Conservation (phyloP, 2,888 invertebrate genomes). For the Ferdinandea cuprea region DNA sequence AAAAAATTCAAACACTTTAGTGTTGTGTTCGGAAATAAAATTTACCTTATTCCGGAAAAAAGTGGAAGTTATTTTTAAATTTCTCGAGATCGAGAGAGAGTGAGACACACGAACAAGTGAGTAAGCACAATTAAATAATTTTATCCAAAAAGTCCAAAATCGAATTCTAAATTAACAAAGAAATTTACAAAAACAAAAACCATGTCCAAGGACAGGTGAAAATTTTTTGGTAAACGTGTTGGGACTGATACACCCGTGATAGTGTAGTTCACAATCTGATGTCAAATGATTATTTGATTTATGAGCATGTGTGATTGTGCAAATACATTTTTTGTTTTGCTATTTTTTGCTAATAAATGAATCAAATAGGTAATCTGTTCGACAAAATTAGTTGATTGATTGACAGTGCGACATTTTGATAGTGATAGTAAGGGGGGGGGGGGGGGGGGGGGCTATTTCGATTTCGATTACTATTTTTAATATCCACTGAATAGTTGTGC, state of each 20-base stretch:
- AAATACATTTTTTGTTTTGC: neutral
- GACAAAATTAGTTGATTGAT: conserved; percentile 10
- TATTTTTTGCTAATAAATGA: conserved; percentile 7
- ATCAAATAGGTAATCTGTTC: neutral
- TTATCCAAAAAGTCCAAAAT: neutral
- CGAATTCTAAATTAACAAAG: neutral
- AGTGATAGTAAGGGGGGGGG: neutral
- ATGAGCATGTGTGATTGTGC: conserved; percentile 1
- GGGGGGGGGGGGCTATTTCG: neutral
- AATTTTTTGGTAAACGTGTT: neutral
- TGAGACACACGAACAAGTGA: neutral
- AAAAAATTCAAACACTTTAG: neutral
- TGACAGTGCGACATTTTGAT: neutral
- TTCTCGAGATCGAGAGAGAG: neutral
- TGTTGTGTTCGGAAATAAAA: neutral
- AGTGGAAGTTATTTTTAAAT: neutral
- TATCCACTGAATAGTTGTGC: neutral
- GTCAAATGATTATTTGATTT: conserved; percentile 10
- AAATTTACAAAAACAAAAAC: conserved; percentile 5
- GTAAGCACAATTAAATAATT: neutral
- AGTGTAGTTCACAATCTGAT: neutral
- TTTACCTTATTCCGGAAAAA: neutral
- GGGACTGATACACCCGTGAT: neutral
- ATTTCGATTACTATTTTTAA: neutral
- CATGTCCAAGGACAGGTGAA: conserved; percentile 4